Percentiles rank a stretch among this genome's conserved stretches.
Conservation (phyloP, 2,888 invertebrate species). For the Mimas tiliae region DNA sequence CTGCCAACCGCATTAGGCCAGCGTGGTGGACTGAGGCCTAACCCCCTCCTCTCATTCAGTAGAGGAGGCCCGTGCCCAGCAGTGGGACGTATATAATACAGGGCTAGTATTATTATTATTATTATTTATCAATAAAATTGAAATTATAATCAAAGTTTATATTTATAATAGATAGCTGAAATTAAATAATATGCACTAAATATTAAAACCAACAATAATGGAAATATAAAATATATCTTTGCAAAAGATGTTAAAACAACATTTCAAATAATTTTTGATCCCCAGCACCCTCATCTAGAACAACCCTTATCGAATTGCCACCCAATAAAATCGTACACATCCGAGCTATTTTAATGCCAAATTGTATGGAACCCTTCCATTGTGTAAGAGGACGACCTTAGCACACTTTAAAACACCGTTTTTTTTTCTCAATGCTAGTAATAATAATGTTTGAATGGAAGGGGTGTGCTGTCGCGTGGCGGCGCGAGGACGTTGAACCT, state of each 20-base stretch:
- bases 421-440: slow-evolving; percentile 55
- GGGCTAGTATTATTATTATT: too few species aligned
- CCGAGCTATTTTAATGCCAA: slow-evolving; percentile 46
- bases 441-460: slow-evolving; percentile 59
- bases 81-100: too few species aligned
- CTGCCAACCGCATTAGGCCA: too few species aligned
- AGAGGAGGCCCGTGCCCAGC: too few species aligned
- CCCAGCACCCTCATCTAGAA: slow-evolving; percentile 33
- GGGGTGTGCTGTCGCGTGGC: slow-evolving; percentile 65
- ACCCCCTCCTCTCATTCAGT: too few species aligned
- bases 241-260: not conserved
- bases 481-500: slow-evolving; percentile 72
- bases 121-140: too few species aligned
- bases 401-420: slow-evolving; percentile 63
- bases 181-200: not conserved
- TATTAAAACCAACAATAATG: not conserved
- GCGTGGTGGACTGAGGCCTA: too few species aligned
- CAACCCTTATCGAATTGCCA: slow-evolving; percentile 49
- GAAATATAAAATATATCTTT: not conserved
- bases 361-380: slow-evolving; percentile 50
- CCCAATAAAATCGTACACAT: slow-evolving; percentile 50
- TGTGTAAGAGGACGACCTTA: slow-evolving; percentile 65
- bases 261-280: slow-evolving; percentile 24
- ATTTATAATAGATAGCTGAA: too few species aligned
- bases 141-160: too few species aligned